These are phyloP conservation scores for Argynnis bischoffii DNA, from an alignment of 2,888 invertebrate species.

Conservation along the genomic window DNA sequence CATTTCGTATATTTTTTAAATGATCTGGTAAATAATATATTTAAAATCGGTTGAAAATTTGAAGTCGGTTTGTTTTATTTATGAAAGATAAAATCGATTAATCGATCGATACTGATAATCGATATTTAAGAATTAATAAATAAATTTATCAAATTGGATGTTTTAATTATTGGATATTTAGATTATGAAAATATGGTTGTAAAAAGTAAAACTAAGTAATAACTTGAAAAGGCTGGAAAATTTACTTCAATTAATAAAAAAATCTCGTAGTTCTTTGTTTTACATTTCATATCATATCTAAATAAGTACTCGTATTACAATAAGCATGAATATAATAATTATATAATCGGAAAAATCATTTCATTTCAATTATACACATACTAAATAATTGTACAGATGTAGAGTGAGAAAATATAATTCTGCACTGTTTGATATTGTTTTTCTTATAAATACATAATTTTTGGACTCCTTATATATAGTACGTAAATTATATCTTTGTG, in stretches of 20 bases:
- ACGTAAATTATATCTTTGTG: background rate
- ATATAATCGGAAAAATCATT: background rate
- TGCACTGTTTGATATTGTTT: no score
- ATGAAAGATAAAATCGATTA: no score
- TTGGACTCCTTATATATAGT: no score
- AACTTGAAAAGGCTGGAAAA: background rate
- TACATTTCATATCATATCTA: background rate
- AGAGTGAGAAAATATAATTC: background rate
- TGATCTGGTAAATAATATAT: no score
- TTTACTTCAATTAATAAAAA: background rate
- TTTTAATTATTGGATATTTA: background rate
- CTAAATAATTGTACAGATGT: background rate
- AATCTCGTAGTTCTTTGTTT: background rate
- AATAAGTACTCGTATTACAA: background rate
- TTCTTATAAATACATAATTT: no score
- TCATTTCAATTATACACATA: background rate
- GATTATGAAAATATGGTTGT: conserved; percentile 3
- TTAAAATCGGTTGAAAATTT: no score
- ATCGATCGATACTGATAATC: no score
- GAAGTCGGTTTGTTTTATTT: no score
- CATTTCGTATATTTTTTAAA: no score
- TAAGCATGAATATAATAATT: background rate
- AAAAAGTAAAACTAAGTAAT: conserved; percentile 1
- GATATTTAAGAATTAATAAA: no score
- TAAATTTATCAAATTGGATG: background rate